Evolutionary conservation across 2,797 vertebrate genomes (phyloP), one percentile per base, ranked within the genome.

Genomic region (Tympanoctomys barrerae): DNA sequence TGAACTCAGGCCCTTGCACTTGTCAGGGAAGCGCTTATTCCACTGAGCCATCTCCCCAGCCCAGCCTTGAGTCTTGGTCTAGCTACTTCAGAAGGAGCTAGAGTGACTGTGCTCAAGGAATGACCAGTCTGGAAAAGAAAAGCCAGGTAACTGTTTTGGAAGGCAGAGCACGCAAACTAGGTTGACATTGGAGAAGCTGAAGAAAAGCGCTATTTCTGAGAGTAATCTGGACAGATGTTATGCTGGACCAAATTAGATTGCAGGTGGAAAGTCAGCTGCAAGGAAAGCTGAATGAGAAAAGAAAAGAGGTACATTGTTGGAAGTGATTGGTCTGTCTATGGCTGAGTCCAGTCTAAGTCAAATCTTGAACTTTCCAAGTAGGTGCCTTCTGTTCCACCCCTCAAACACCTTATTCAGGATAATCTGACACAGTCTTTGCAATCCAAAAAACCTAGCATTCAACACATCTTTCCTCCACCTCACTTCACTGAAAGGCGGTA

Each of bases 341-440:
- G 54, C 78, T 64, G 42, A 73, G 26, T 82, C 24, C 13, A 70
- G 7, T 62, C 4, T 36, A 16, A 85, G 36, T 61, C 21, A 85
- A 52, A 80, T 16, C 21, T 54, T 62, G 19, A 84, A 78, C 31
- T 68, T 78, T 70, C 36, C 70, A 68, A 49, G 39, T 33, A 42
- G 52, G 26, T 54, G 11, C 14, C 54, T 52, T 42, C 62, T 42
- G 18, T 3, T 7, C 16, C 0, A 8, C 0, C 1, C 21, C 19
- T 57, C 62, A 31, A 4, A 31, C 2, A 28, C 9, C 18, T 77
- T 66, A 16, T 39, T 14, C 12, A 77, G 13, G 73, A 24, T n/a
- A 66, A 19, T 4, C 52, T 78, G 46, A 62, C 16, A 66, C 21
- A 24, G 66, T 62, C 1, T 75, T 92, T 61, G 10, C 7, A 49